A percentile compares a stretch with the other conserved stretches of the same genome.
phyloP scores from a whole-genome alignment of 2,113 vertebrate species.

The Notothenia coriiceps region DNA sequence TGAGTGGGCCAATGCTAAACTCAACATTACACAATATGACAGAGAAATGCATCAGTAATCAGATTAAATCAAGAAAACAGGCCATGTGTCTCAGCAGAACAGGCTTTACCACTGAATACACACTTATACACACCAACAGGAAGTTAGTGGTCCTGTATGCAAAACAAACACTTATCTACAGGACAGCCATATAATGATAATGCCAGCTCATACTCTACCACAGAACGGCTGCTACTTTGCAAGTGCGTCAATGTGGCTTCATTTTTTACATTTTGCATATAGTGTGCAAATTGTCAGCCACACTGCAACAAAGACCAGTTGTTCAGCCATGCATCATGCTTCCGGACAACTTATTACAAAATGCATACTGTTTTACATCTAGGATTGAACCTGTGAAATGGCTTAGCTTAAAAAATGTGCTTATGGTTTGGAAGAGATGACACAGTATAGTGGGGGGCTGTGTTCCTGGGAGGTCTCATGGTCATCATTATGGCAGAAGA shows the following conservation, averaged over 20 bases:
- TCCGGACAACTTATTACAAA: background rate
- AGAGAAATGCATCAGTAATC: conserved; percentile 13
- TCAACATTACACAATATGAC: conserved; percentile 4
- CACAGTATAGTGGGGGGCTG: background rate
- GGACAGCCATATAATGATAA: conserved; percentile 31
- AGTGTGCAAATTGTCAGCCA: conserved; percentile 37
- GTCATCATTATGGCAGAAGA: conserved; percentile 15
- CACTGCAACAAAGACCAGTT: conserved; percentile 41
- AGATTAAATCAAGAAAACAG: background rate
- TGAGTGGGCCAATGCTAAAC: background rate
- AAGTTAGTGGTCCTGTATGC: conserved; percentile 28
- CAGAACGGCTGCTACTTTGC: conserved; percentile 63
- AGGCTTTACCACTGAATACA: conserved; percentile 4
- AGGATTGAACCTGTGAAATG: background rate
- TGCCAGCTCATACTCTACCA: conserved; percentile 8
- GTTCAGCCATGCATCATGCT: background rate
- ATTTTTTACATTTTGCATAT: conserved; percentile 61
- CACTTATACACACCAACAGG: conserved; percentile 17
- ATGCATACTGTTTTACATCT: background rate
- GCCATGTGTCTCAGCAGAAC: background rate
- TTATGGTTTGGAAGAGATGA: background rate
- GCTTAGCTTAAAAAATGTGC: background rate
- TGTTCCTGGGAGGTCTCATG: conserved; percentile 27
- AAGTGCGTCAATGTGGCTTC: conserved; percentile 73
- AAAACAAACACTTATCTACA: conserved; percentile 27